Evolutionary conservation across 2,888 invertebrate species (phyloP).

Genomic region (Drosophila mimica): DNA sequence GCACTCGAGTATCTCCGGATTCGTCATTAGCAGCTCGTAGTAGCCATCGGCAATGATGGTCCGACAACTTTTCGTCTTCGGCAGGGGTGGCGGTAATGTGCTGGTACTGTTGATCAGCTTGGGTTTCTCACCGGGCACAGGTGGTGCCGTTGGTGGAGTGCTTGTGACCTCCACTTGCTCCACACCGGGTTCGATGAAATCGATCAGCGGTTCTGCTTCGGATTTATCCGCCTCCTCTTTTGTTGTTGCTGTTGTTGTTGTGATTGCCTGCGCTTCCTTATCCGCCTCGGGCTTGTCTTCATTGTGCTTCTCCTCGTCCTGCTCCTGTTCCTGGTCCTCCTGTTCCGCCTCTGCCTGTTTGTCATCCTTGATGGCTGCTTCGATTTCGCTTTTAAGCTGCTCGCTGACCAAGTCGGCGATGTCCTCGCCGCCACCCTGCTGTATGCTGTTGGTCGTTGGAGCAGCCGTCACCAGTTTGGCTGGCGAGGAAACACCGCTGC

Average conservation of each 20-base stretch:
- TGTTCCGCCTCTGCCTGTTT: constrained; percentile 55
- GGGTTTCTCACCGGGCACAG: constrained; percentile 64
- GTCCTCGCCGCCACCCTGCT: constrained; percentile 85
- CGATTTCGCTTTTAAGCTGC: constrained; percentile 83
- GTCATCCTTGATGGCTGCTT: constrained; percentile 83
- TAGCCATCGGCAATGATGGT: constrained; percentile 91
- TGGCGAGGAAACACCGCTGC: constrained; percentile 84
- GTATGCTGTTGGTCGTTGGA: constrained; percentile 65
- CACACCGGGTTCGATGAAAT: constrained; percentile 40
- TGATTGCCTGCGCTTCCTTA: constrained; percentile 48
- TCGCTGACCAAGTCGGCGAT: constrained; percentile 84
- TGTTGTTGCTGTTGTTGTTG: constrained; percentile 12
- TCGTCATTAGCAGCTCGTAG: constrained; percentile 90
- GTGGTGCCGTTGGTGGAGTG: constrained; percentile 30
- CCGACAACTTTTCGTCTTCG: constrained; percentile 87
- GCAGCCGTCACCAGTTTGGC: constrained; percentile 81
- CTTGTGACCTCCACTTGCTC: constrained; percentile 10
- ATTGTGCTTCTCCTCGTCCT: constrained; percentile 40
- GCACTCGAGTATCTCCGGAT: constrained; percentile 93
- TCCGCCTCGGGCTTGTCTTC: constrained; percentile 65
- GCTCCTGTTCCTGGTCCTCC: constrained; percentile 43
- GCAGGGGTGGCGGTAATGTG: constrained; percentile 85
- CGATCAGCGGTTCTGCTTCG: constrained; percentile 58
- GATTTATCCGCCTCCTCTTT: constrained; percentile 36
- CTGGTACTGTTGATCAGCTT: constrained; percentile 48